Evolutionary conservation across 1,140 invertebrate genomes (phyloP).

Genomic region (Trialeurodes vaporariorum): DNA sequence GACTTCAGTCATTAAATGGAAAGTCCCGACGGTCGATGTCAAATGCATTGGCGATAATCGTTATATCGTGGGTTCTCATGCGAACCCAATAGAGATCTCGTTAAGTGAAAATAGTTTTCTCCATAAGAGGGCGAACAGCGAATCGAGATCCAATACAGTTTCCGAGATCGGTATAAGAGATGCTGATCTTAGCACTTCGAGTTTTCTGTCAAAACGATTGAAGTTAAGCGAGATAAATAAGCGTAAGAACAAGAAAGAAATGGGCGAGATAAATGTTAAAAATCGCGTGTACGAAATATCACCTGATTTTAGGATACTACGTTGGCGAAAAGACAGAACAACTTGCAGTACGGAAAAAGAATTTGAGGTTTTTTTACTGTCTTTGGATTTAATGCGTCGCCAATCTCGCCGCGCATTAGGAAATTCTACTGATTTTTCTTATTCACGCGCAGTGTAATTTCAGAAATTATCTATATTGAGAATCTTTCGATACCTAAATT

Average conservation of each 20-base stretch:
- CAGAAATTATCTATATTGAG: no score
- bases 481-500: no score
- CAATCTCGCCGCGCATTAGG: no score
- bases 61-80: not conserved
- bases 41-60: not conserved
- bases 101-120: no score
- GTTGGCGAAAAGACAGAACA: not conserved
- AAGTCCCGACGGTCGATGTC: not conserved
- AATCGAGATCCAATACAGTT: no score
- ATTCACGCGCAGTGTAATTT: no score
- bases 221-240: not conserved
- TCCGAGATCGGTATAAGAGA: no score
- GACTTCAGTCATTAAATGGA: not conserved
- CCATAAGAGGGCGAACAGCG: no score
- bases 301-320: not conserved
- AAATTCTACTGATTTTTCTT: no score
- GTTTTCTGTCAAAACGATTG: no score
- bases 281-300: not conserved
- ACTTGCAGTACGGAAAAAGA: not conserved
- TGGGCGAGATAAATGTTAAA: not conserved
- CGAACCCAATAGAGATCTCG: not conserved
- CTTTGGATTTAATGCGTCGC: not conserved
- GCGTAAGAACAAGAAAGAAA: not conserved
- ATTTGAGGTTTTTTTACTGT: not conserved
- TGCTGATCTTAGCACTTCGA: no score